These are phyloP conservation scores for Gallinago paraguaiae DNA, from an alignment of 2,113 vertebrate genomes.

Conservation along the genomic window DNA sequence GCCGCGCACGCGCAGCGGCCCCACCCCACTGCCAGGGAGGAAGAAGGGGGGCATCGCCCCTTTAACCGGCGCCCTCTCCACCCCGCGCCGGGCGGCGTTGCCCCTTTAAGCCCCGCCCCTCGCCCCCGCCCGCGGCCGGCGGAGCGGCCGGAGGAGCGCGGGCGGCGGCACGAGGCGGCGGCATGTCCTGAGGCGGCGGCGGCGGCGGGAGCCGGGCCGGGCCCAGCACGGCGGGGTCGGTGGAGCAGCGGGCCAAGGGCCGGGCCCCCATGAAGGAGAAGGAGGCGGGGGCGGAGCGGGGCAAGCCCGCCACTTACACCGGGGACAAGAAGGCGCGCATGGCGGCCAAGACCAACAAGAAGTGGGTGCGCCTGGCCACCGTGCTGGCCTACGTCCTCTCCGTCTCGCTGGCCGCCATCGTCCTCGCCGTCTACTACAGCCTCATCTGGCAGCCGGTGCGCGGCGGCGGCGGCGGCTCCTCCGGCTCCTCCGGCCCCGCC, in stretches of 20 bases:
- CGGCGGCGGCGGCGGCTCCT: constrained; percentile 35
- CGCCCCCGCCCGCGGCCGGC: not conserved
- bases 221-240: constrained; percentile 87
- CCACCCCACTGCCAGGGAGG: too few relatives aligned
- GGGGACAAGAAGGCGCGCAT: constrained; percentile 99
- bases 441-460: constrained; percentile 93
- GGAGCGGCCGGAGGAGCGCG: not conserved
- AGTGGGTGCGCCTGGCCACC: constrained; percentile 97
- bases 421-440: constrained; percentile 97
- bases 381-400: constrained; percentile 97
- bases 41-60: constrained; percentile 7
- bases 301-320: constrained; percentile 96
- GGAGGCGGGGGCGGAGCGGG: constrained; percentile 89
- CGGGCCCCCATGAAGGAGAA: constrained; percentile 92
- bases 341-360: constrained; percentile 99
- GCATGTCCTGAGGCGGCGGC: constrained; percentile 32
- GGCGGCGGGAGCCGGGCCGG: constrained; percentile 56
- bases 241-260: constrained; percentile 92
- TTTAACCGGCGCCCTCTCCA: constrained; percentile 75
- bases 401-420: constrained; percentile 96
- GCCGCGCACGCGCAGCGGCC: not conserved
- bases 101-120: constrained; percentile 24
- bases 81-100: not conserved
- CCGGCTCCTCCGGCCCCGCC: constrained; percentile 20
- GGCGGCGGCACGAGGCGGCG: not conserved